These are phyloP conservation scores for Trachymyrmex cornetzi DNA, from an alignment of 1,140 invertebrate species.

Conservation along the genomic window DNA sequence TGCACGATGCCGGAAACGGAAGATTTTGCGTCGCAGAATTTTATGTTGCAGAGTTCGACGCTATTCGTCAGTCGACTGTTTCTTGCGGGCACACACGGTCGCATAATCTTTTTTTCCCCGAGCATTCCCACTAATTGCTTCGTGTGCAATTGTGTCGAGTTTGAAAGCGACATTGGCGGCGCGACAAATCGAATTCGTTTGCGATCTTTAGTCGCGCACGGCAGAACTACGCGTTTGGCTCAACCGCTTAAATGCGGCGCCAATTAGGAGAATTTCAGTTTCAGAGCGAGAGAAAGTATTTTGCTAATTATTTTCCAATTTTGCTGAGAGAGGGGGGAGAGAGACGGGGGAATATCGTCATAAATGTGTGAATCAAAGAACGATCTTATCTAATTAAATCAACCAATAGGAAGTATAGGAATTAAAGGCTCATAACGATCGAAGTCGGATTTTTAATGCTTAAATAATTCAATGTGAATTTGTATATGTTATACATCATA, in stretches of 20 bases:
- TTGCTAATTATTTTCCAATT: constrained; percentile 60
- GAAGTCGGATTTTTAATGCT: too few relatives aligned
- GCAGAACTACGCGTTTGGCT: constrained; percentile 18
- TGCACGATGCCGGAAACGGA: neutral
- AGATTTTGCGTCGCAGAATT: neutral
- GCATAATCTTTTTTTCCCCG: constrained; percentile 20
- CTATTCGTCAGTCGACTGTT: constrained; percentile 46
- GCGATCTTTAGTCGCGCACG: constrained; percentile 33
- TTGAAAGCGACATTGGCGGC: constrained; percentile 40
- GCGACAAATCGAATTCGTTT: constrained; percentile 58
- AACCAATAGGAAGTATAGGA: too few relatives aligned
- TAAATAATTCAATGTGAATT: too few relatives aligned
- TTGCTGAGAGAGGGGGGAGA: neutral
- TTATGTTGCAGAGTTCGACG: constrained; percentile 18
- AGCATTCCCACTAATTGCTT: constrained; percentile 45
- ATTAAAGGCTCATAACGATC: too few relatives aligned
- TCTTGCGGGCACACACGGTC: neutral
- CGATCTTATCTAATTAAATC: too few relatives aligned
- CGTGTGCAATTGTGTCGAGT: constrained; percentile 43
- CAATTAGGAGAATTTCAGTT: constrained; percentile 19
- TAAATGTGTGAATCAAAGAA: too few relatives aligned
- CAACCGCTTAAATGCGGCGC: constrained; percentile 9
- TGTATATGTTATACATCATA: too few relatives aligned
- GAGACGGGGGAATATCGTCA: too few relatives aligned
- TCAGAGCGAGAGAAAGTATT: constrained; percentile 21